Evolutionary conservation across 2,797 vertebrate species (phyloP).

Genomic region (Peromyscus aztecus): DNA sequence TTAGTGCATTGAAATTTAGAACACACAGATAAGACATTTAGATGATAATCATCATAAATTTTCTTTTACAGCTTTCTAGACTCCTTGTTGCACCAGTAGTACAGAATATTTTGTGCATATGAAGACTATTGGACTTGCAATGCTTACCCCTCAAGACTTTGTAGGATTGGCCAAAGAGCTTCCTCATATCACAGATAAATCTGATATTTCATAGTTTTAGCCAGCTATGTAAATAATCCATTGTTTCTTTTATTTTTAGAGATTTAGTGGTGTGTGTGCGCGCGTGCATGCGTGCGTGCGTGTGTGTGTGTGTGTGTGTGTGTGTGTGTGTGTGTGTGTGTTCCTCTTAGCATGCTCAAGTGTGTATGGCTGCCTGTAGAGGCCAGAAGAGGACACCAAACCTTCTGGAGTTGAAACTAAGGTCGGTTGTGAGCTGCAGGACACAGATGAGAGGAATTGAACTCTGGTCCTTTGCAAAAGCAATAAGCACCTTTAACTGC

Average conservation of each 20-base stretch:
- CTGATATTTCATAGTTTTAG: background rate
- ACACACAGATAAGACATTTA: background rate
- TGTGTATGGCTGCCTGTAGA: background rate
- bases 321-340: too few species aligned
- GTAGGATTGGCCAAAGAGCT: background rate
- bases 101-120: background rate
- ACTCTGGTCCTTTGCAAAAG: background rate
- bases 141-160: background rate
- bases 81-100: background rate
- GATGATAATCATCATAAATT: background rate
- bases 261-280: background rate
- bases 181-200: background rate
- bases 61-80: background rate
- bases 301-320: too few species aligned
- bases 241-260: background rate
- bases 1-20: background rate
- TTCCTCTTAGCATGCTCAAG: background rate
- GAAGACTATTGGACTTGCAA: background rate
- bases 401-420: background rate
- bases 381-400: background rate
- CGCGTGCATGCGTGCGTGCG: fast-evolving
- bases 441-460: background rate
- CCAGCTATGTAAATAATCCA: background rate
- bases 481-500: background rate
- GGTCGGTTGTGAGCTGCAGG: background rate